phyloP scores from a whole-genome alignment of 2,797 vertebrate genomes.

The Taenioides sp. region DNA sequence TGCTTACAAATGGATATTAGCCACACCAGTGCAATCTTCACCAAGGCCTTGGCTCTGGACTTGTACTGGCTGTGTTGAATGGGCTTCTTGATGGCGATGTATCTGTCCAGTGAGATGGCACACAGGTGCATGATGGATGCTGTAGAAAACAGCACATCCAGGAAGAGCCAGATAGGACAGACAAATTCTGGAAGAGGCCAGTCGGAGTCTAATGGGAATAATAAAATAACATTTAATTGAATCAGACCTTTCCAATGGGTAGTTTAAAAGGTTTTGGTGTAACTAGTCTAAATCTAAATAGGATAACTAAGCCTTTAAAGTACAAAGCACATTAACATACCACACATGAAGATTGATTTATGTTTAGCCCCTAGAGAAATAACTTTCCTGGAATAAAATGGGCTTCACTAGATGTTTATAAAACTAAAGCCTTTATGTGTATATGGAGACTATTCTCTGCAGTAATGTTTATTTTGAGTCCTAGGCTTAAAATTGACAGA shows the following conservation, averaged over 20 bases:
- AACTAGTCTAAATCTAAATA: neutral
- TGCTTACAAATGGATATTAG: conserved; percentile 93
- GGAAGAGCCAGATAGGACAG: conserved; percentile 96
- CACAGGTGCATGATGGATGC: conserved; percentile 99
- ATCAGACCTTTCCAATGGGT: neutral
- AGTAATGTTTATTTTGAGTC: conserved; percentile 71
- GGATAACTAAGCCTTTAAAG: neutral
- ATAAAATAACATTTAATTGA: neutral
- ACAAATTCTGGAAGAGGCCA: conserved; percentile 92
- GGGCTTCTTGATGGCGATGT: conserved; percentile 97
- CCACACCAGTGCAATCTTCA: conserved; percentile 95
- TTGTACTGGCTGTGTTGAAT: conserved; percentile 97
- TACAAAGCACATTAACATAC: neutral
- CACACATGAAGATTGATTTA: conserved; percentile 50
- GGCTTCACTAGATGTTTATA: conserved; percentile 61
- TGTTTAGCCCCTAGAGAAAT: conserved; percentile 63
- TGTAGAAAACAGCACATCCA: conserved; percentile 97
- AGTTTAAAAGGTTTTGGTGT: neutral
- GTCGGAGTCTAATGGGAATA: conserved; percentile 80
- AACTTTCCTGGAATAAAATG: conserved; percentile 65
- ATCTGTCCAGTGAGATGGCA: conserved; percentile 97
- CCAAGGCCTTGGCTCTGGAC: conserved; percentile 89
- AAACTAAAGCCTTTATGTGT: conserved; percentile 64
- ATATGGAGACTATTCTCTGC: conserved; percentile 55
- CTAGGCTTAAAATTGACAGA: conserved; percentile 54